Evolutionary conservation across 37 sponge, comb jelly and placozoan species (phyloP).

Genomic region (Hormiphora californensis): DNA sequence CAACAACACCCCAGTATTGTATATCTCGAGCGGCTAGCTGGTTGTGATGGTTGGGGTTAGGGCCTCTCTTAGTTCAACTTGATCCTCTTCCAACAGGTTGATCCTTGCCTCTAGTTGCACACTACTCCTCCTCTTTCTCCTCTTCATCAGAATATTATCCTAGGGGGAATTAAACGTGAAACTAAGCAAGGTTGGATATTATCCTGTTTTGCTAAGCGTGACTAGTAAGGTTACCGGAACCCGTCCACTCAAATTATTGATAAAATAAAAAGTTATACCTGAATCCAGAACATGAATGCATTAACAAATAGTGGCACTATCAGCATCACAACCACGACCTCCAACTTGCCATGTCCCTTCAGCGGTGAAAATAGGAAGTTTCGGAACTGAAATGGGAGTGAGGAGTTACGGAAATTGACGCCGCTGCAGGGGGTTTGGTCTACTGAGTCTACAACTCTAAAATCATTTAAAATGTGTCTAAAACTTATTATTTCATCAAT

Average conservation of each 20-base stretch:
- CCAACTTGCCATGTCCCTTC: slow-evolving; percentile 21
- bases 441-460: too few species aligned
- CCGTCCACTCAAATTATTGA: too few species aligned
- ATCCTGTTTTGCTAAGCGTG: too few species aligned
- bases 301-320: background rate
- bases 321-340: slow-evolving; percentile 2
- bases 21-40: too few species aligned
- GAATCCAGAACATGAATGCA: slow-evolving; percentile 12
- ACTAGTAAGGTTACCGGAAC: too few species aligned
- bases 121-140: background rate
- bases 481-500: too few species aligned
- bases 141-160: slow-evolving; percentile 2
- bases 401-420: too few species aligned
- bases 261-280: too few species aligned
- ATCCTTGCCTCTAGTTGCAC: background rate
- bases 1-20: too few species aligned
- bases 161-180: background rate
- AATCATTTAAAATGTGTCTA: too few species aligned
- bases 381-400: background rate
- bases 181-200: too few species aligned
- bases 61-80: slow-evolving; percentile 10
- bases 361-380: background rate
- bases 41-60: background rate
- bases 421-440: too few species aligned
- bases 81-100: slow-evolving; percentile 6